Conservation (phyloP, 2,113 vertebrate species). For the Circaetus gallicus region DNA sequence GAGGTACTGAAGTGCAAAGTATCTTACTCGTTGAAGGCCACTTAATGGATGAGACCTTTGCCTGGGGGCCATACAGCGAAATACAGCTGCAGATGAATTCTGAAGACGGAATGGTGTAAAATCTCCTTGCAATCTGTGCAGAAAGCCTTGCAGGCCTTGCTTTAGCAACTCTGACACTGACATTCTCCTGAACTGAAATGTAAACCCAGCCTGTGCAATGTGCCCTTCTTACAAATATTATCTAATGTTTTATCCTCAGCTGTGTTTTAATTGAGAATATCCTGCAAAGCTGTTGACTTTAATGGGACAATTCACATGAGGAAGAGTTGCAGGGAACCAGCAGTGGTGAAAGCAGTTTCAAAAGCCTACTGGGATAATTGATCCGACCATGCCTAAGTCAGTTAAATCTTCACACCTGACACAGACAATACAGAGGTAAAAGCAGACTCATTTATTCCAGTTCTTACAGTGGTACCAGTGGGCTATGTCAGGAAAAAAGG, state of each 20-base stretch:
- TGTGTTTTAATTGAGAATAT: background rate
- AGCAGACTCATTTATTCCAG: background rate
- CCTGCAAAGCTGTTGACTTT: background rate
- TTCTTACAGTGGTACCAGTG: background rate
- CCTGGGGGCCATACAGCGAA: background rate
- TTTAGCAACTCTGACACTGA: background rate
- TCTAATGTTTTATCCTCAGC: background rate
- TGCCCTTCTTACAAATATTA: background rate
- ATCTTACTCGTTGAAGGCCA: background rate
- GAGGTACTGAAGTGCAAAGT: background rate
- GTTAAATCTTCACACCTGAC: background rate
- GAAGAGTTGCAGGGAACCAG: background rate
- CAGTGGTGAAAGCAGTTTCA: background rate
- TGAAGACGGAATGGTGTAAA: background rate
- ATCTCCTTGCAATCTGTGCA: background rate
- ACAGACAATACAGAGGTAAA: background rate
- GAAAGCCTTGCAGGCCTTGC: background rate
- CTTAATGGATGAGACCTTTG: background rate
- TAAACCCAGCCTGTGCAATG: background rate
- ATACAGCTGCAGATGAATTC: background rate
- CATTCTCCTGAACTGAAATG: background rate
- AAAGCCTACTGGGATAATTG: slow-evolving; percentile 4
- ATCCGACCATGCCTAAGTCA: background rate
- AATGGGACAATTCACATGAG: background rate
- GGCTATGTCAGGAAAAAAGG: background rate